Evolutionary conservation across 2,797 vertebrate species (phyloP).

Genomic region (Novumbra hubbsi): DNA sequence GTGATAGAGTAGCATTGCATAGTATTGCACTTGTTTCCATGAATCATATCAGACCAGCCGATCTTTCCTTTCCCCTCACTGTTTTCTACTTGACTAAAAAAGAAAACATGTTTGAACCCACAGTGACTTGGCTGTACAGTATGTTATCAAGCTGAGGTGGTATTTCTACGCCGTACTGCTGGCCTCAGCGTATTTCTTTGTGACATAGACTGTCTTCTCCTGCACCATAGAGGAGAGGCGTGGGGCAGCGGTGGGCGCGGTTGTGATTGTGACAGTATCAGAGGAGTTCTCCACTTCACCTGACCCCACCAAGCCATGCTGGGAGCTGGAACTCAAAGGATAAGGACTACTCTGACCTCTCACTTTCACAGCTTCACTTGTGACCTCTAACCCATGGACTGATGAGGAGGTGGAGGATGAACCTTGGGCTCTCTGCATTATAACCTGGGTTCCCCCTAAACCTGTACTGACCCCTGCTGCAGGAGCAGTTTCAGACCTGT

Average conservation of each 20-base stretch:
- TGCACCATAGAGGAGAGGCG: constrained; percentile 61
- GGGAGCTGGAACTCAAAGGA: constrained; percentile 18
- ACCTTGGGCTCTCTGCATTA: constrained; percentile 31
- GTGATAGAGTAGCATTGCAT: not conserved
- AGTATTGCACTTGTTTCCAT: not conserved
- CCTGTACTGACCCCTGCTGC: constrained; percentile 24
- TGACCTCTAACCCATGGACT: constrained; percentile 35
- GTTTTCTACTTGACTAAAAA: not conserved
- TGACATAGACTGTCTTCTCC: constrained; percentile 63
- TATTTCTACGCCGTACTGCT: constrained; percentile 45
- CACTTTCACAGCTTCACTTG: constrained; percentile 36
- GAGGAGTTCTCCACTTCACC: constrained; percentile 31
- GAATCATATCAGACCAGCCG: not conserved
- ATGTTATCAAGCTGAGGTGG: not conserved
- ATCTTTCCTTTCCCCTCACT: not conserved
- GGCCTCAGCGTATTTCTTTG: constrained; percentile 61
- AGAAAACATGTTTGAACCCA: not conserved
- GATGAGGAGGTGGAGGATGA: not conserved
- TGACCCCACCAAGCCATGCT: constrained; percentile 23
- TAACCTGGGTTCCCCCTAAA: constrained; percentile 19
- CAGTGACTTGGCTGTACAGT: not conserved
- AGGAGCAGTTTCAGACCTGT: constrained; percentile 38
- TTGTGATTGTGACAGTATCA: not conserved
- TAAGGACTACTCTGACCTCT: constrained; percentile 38
- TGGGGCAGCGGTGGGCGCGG: constrained; percentile 24